Conservation (phyloP, 2,797 vertebrate species). For the Poliocrania exsul region DNA sequence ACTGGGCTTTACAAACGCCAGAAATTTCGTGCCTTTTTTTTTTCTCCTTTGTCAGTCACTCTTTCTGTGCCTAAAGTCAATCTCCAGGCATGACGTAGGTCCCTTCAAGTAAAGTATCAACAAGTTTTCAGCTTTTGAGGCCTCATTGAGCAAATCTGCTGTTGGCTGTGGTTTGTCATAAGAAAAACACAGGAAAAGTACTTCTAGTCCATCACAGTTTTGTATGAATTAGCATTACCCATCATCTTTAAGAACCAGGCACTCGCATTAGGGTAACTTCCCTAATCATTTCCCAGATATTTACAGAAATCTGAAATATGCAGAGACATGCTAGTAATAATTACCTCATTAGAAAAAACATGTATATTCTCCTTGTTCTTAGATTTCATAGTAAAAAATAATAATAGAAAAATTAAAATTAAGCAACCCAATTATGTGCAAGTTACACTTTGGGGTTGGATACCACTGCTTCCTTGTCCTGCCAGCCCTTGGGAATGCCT, state of each 20-base stretch:
- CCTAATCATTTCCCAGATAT: constrained; percentile 1
- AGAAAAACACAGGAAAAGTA: constrained; percentile 5
- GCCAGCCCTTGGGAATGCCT: not conserved
- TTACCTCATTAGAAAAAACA: not conserved
- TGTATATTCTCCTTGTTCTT: not conserved
- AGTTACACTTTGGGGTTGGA: not conserved
- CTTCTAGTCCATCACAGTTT: constrained; percentile 31
- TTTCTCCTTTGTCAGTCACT: not conserved
- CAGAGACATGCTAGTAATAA: not conserved
- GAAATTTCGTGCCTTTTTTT: not conserved
- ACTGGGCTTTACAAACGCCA: not conserved
- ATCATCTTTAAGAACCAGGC: not conserved
- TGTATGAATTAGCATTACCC: constrained; percentile 8
- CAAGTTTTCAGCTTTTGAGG: not conserved
- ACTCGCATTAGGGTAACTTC: not conserved
- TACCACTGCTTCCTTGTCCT: not conserved
- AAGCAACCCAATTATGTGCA: constrained; percentile 23
- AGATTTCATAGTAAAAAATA: constrained; percentile 24
- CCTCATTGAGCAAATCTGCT: not conserved
- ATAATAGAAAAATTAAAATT: not conserved
- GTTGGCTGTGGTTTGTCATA: not conserved
- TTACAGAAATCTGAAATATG: constrained; percentile 43
- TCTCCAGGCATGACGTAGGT: not conserved
- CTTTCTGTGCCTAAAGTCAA: not conserved
- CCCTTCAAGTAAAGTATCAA: not conserved